Base-by-base conservation (phyloP, 2,888 invertebrate species). In the Rhagium mordax region DNA sequence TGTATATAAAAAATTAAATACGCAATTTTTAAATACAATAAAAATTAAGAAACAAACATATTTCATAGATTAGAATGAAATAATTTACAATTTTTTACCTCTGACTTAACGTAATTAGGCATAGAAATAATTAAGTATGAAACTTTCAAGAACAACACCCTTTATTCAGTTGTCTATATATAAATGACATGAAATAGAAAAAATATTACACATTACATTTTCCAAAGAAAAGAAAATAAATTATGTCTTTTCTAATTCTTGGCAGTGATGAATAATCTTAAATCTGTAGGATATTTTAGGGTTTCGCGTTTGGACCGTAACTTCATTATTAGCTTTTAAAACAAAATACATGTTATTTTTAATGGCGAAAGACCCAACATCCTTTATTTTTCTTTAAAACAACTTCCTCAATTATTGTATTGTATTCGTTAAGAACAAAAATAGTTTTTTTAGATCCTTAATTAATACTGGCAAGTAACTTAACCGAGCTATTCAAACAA, bases 361-460 rank as follows among this genome's bases (percentile, higher is more conserved):
- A 55, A 66, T 20, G 21, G 65, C 51, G 10, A 41, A 49, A 27
- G 47, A 21, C 16, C 2, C 10, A 8, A 66, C 65, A 33, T 66
- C 29, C 29, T 53, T 66, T 49, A 49, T 66, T 66, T n/a, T 66
- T 53, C 29, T 29, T 66, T 53, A 33, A 41, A 51, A 41, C 49
- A 29, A 66, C 53, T 66, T 66, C 65, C 65, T 53, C 55, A 53
- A 66, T 66, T 53, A 66, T 55, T 20, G 13, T 10, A 41, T 59
- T 33, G 51, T 49, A 24, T 27, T 64, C 27, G 24, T 20, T 55
- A 51, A 20, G 18, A 24, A 47, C 48, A n/a, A 66, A 66, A 66
- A 55, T 66, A 66, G 53, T 33, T 49, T 29, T 24, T 51, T 6
- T 20, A 48, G 20, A 24, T n/a, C 7, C 18, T 48, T 64, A 64